Base-by-base conservation (phyloP, 2,888 invertebrate genomes). In the Lithophane ornitopus region DNA sequence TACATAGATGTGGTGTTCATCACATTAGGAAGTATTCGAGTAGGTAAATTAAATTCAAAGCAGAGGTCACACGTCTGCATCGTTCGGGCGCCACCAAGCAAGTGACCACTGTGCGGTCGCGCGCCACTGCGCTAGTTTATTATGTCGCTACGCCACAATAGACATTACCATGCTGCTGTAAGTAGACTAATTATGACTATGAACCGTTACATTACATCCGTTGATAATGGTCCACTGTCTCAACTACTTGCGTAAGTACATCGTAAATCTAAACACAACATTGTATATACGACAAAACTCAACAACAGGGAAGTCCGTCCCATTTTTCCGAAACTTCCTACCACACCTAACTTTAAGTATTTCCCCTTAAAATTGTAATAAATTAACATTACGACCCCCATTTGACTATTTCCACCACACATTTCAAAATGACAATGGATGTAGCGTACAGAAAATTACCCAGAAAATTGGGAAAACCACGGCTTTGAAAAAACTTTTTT, bases 361-460 rank as follows among this genome's bases (percentile, higher is more conserved):
- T 85, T 84, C 74, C 81, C 82, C 83, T 85, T 84, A 86, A 89
- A 91, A 90, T 90, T 88, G 85, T 80, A 90, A 91, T 93, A 93
- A 93, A 93, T 93, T 93, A 83, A 89, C 87, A 87, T 84, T 83
- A 86, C 85, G 88, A 86, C 86, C 87, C 88, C 90, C 87, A 90
- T 90, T 91, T 89, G 88, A 90, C 92, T 92, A 91, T 92, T 92
- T 91, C 91, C 90, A 89, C 90, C 91, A 91, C 92, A 93, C 90
- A 92, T 93, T 94, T 92, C 90, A 88, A 91, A 91, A 90, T 91
- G 91, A 93, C 93, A 93, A 93, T 92, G 90, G 91, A 90, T 89
- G 88, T 89, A 85, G 82, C 88, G 89, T 90, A 83, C 82, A 84
- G 89, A 87, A 90, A 91, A 91, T 91, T 90, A 89, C 89, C 90